A percentile compares a stretch with the other conserved stretches of the same genome.
Conservation (phyloP, 1,140 invertebrate genomes). For the Nylanderia fulva region DNA sequence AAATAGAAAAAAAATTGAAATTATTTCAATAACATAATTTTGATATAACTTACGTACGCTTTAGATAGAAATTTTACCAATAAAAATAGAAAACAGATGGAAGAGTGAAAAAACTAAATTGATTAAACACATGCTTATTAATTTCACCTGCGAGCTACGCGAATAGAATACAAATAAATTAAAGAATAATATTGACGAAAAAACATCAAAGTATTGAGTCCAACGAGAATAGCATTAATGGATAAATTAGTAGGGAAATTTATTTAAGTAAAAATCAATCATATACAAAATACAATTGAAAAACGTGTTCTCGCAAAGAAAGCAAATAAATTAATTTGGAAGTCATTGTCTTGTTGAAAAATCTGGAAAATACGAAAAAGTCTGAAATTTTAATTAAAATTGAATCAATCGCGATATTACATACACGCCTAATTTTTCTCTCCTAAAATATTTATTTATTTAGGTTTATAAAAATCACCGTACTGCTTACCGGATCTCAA, state of each 20-base stretch:
- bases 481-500: not conserved
- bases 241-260: constrained; percentile 8
- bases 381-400: constrained; percentile 2
- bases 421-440: not conserved
- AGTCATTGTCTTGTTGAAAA: not conserved
- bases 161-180: not conserved
- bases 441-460: not conserved
- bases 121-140: constrained; percentile 19
- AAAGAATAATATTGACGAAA: constrained; percentile 29
- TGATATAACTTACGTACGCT: not conserved
- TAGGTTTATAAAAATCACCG: not conserved
- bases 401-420: not conserved
- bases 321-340: constrained; percentile 11
- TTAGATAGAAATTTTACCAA: not conserved
- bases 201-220: not conserved
- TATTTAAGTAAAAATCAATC: not conserved
- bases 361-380: not conserved
- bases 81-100: not conserved
- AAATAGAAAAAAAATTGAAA: not conserved
- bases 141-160: not conserved
- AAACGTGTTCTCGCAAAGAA: not conserved
- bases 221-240: not conserved
- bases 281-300: not conserved
- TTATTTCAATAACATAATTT: not conserved
- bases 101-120: not conserved